These are phyloP conservation scores for Antidorcas marsupialis DNA, from an alignment of 2,113 vertebrate species.

Conservation along the genomic window DNA sequence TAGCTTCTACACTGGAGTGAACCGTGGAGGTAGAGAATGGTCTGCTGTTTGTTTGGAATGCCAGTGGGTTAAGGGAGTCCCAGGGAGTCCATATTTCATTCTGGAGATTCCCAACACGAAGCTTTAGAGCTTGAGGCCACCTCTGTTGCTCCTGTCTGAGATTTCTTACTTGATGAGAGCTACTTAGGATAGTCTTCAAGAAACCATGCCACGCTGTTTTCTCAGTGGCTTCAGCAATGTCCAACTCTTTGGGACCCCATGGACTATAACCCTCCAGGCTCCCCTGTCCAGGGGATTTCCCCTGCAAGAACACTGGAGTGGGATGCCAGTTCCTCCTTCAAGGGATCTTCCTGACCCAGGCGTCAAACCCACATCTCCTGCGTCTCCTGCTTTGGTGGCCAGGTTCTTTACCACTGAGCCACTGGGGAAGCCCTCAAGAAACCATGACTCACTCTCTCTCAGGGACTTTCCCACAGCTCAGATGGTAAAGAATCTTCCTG, in stretches of 20 bases:
- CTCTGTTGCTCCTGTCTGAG: not conserved
- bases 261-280: not conserved
- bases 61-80: no score
- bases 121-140: not conserved
- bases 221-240: not conserved
- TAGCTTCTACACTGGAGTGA: not conserved
- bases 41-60: not conserved
- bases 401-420: not conserved
- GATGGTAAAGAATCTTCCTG: not conserved
- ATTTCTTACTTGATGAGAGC: not conserved
- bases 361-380: not conserved
- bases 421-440: not conserved
- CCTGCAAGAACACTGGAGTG: not conserved
- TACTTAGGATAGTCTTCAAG: not conserved
- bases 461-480: not conserved
- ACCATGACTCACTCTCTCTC: not conserved
- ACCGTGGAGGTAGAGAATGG: rapidly evolving
- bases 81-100: not conserved
- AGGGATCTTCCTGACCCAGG: not conserved
- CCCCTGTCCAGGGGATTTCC: not conserved
- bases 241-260: not conserved
- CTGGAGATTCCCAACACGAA: not conserved
- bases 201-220: not conserved
- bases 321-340: not conserved
- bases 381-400: not conserved